Conservation (phyloP, 2,797 vertebrate species). For the Tachyglossus aculeatus region DNA sequence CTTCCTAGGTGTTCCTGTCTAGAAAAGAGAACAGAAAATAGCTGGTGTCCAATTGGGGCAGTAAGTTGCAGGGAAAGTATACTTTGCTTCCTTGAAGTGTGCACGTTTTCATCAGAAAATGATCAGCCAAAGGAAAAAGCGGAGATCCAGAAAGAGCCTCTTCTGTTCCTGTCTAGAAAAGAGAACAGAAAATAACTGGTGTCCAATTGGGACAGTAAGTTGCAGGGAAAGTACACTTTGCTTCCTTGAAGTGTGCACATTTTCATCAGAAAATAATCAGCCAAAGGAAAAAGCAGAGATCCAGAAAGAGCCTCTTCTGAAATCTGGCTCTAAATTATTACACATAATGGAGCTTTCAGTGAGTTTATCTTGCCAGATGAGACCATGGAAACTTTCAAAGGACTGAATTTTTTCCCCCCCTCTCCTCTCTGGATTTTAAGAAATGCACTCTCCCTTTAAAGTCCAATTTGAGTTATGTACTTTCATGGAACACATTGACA, state of each 20-base stretch:
- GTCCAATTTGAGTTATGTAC: conserved; percentile 4
- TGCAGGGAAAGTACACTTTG: background rate
- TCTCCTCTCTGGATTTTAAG: background rate
- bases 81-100: conserved; percentile 3
- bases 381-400: conserved; percentile 2
- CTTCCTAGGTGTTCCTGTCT: no score
- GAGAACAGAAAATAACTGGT: no score
- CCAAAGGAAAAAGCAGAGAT: conserved; percentile 3
- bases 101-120: background rate
- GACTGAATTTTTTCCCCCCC: background rate
- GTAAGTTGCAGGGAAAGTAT: background rate
- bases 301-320: background rate
- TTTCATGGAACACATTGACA: conserved; percentile 11
- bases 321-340: background rate
- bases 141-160: background rate
- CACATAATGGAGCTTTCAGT: background rate
- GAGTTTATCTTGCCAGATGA: background rate
- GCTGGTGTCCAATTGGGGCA: no score
- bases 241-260: background rate
- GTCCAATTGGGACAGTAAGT: no score
- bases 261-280: background rate
- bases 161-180: no score
- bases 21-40: no score
- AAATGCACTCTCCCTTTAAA: conserved; percentile 19
- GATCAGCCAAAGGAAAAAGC: conserved; percentile 5